These are phyloP conservation scores for Phalera bucephala DNA, from an alignment of 2,888 invertebrate species.

Conservation along the genomic window DNA sequence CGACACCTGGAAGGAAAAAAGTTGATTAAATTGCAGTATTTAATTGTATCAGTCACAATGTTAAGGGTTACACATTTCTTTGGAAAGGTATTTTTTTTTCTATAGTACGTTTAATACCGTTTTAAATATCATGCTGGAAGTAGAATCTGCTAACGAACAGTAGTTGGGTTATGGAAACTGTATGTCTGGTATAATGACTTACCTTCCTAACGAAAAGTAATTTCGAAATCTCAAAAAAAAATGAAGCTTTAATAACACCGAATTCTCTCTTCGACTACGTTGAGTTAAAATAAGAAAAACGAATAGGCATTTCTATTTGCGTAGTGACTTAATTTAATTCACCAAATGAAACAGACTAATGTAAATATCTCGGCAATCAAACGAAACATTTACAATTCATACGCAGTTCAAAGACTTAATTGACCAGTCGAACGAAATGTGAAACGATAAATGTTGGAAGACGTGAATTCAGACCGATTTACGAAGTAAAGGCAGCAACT, in stretches of 20 bases:
- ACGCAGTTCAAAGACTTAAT: constrained; percentile 45
- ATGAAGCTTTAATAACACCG: too few species aligned
- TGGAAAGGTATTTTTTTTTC: too few species aligned
- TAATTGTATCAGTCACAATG: too few species aligned
- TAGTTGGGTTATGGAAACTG: too few species aligned
- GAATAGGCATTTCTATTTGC: constrained; percentile 15
- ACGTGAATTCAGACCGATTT: constrained; percentile 15
- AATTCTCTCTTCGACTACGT: too few species aligned
- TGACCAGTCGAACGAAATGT: constrained; percentile 40
- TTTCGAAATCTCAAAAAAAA: too few species aligned
- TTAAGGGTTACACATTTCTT: too few species aligned
- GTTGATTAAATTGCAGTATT: constrained; percentile 2
- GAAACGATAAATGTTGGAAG: constrained; percentile 26
- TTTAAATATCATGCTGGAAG: too few species aligned
- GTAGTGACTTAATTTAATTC: not conserved
- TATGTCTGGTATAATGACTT: too few species aligned
- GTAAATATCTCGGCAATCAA: constrained; percentile 18
- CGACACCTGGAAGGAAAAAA: constrained; percentile 53
- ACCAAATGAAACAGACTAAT: constrained; percentile 11
- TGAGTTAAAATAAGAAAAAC: constrained; percentile 1
- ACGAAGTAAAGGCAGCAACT: constrained; percentile 29
- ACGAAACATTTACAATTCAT: constrained; percentile 24
- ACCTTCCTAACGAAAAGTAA: too few species aligned
- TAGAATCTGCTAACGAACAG: too few species aligned
- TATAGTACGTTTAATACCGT: too few species aligned